These are phyloP conservation scores for Hippotragus niger DNA, from an alignment of 2,113 vertebrate genomes.

Conservation along the genomic window DNA sequence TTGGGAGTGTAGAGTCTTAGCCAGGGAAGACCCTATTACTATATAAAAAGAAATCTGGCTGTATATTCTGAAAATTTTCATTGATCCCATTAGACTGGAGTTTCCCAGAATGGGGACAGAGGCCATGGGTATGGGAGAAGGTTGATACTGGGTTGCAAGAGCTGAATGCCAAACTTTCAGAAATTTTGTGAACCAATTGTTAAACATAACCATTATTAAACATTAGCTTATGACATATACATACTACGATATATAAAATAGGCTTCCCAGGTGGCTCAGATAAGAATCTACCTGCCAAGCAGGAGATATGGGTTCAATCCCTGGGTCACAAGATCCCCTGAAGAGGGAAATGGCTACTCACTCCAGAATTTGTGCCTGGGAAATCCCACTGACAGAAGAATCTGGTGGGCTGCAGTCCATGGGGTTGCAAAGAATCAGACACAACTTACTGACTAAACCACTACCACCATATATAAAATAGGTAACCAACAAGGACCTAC, in stretches of 20 bases:
- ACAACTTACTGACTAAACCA: background rate
- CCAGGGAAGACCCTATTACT: background rate
- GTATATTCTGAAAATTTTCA: background rate
- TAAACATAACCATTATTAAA: background rate
- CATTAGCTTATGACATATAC: background rate
- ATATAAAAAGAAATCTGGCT: background rate
- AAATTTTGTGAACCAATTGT: background rate
- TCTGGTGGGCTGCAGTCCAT: background rate
- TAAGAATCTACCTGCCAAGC: background rate
- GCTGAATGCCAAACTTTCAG: background rate
- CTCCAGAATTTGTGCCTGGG: background rate
- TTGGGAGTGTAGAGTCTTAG: background rate
- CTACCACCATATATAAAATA: background rate
- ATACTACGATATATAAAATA: background rate
- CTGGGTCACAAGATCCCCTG: background rate
- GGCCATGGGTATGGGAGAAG: background rate
- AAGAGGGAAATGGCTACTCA: background rate
- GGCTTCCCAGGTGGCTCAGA: background rate
- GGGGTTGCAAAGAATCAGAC: background rate
- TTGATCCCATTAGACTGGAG: background rate
- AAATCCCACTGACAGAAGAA: background rate
- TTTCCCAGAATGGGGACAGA: background rate
- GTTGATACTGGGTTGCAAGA: background rate
- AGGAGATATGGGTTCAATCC: background rate
- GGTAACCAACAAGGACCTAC: background rate